Conservation (phyloP, 2,797 vertebrate species). For the Trachops cirrhosus region DNA sequence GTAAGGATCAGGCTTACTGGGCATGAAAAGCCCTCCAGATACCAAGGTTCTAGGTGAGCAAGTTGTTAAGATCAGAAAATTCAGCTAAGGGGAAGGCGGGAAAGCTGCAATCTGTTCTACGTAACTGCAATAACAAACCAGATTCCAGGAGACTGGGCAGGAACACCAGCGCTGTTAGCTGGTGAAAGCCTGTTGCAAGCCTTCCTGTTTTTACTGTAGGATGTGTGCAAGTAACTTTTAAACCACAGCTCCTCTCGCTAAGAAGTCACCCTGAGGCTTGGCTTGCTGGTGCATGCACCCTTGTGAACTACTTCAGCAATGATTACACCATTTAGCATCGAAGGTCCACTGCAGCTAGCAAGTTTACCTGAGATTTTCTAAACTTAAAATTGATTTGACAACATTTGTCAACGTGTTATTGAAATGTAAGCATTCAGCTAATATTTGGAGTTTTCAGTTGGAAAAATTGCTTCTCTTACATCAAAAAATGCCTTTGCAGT, state of each 20-base stretch:
- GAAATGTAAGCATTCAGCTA: neutral
- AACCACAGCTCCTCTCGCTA: neutral
- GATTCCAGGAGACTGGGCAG: neutral
- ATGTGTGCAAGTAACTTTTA: neutral
- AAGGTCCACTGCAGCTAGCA: neutral
- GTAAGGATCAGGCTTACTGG: neutral
- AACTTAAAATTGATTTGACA: constrained; percentile 3
- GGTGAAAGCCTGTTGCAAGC: neutral
- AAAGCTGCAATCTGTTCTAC: neutral
- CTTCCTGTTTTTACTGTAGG: neutral
- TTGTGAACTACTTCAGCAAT: neutral
- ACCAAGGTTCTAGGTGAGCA: neutral
- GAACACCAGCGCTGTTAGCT: neutral
- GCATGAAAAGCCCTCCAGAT: neutral
- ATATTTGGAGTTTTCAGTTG: neutral
- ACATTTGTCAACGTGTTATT: neutral
- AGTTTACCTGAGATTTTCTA: neutral
- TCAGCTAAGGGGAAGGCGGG: neutral
- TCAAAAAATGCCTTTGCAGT: neutral
- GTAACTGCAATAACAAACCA: neutral
- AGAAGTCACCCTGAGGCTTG: neutral
- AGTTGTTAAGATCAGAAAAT: neutral
- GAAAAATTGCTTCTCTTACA: neutral
- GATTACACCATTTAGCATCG: neutral
- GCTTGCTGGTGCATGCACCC: neutral